Percentiles rank a stretch among this genome's conserved stretches.
Evolutionary conservation across 23 tunicate species (phyloP).

Genomic region (Pegea sp.): DNA sequence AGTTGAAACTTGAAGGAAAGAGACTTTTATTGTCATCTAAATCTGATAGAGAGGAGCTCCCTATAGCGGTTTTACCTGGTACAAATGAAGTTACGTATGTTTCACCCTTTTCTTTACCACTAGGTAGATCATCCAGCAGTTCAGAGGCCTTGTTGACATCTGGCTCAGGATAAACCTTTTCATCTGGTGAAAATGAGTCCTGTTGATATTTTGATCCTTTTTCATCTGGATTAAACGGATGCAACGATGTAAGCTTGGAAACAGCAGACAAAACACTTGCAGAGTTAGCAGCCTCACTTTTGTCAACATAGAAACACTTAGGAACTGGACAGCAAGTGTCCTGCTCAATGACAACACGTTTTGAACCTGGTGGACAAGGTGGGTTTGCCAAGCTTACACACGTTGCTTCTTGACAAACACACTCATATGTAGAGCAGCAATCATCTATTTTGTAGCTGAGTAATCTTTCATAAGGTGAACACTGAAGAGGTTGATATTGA

Average conservation of each 20-base stretch:
- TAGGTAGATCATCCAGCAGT: not conserved
- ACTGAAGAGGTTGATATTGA: constrained; percentile 43
- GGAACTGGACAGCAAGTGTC: constrained; percentile 62
- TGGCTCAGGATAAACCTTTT: not conserved
- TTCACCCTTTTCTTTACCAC: constrained; percentile 11
- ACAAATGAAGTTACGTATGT: constrained; percentile 30
- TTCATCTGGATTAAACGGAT: too few relatives aligned
- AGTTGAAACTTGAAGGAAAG: constrained; percentile 3
- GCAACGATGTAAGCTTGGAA: not conserved
- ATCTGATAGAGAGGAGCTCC: constrained; percentile 18
- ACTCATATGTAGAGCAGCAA: constrained; percentile 79
- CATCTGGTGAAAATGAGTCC: not conserved
- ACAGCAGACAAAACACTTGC: constrained; percentile 2
- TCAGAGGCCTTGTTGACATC: constrained; percentile 1
- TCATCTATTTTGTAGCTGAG: constrained; percentile 30
- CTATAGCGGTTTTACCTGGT: constrained; percentile 32
- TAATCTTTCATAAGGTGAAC: constrained; percentile 24
- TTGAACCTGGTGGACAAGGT: constrained; percentile 71
- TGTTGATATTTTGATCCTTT: too few relatives aligned
- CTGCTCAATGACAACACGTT: constrained; percentile 29
- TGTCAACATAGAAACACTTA: constrained; percentile 28
- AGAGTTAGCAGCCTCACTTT: constrained; percentile 9
- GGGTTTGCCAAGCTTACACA: constrained; percentile 42
- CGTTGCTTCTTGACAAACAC: constrained; percentile 53
- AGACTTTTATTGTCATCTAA: too few relatives aligned